Evolutionary conservation across 1,140 invertebrate genomes (phyloP).

Genomic region (Formica exsecta): DNA sequence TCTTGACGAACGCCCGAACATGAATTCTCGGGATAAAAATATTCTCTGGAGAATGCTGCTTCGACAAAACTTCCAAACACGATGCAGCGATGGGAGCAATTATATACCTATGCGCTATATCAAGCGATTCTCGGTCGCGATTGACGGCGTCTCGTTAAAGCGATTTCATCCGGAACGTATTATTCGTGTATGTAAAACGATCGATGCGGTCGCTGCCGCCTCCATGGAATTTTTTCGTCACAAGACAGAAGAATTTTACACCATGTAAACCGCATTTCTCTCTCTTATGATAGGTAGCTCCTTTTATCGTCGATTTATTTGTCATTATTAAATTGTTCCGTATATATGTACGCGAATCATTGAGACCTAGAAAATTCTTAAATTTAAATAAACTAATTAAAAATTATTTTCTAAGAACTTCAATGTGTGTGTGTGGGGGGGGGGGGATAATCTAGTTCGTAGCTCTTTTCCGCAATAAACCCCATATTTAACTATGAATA

Average conservation of each 20-base stretch:
- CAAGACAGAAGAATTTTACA: background rate
- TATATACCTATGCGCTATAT: constrained; percentile 15
- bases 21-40: constrained; percentile 66
- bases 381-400: no score
- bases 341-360: no score
- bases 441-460: no score
- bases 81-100: constrained; percentile 6
- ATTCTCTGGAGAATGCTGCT: constrained; percentile 44
- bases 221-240: constrained; percentile 36
- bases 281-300: background rate
- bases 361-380: no score
- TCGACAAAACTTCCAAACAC: constrained; percentile 59
- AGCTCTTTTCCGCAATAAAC: no score
- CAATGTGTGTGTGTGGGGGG: no score
- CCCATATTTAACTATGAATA: no score
- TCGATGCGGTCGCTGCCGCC: constrained; percentile 28
- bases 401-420: no score
- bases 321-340: background rate
- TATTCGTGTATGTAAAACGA: constrained; percentile 43
- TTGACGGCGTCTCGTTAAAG: constrained; percentile 51
- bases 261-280: background rate
- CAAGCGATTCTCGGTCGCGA: constrained; percentile 36
- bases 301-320: background rate
- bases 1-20: constrained; percentile 61
- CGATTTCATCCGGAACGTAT: constrained; percentile 45